A percentile compares a stretch with the other conserved stretches of the same genome.
Conservation (phyloP, 2,888 invertebrate species). For the Melipona bicolor region DNA sequence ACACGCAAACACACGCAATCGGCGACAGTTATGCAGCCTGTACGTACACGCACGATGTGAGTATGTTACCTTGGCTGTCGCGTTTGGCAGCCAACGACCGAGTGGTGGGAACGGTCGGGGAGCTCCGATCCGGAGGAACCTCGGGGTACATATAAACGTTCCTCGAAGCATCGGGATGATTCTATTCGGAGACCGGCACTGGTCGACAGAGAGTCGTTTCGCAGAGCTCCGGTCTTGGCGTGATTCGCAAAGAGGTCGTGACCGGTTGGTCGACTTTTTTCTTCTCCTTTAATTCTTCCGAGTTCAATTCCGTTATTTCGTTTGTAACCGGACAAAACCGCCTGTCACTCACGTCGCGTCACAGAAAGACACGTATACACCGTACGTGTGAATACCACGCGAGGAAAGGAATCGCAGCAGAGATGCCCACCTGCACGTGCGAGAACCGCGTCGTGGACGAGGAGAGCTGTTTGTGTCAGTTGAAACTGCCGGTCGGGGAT, state of each 20-base stretch:
- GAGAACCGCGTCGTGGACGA: conserved; percentile 57
- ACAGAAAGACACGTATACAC: too few species aligned
- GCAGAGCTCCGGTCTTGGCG: not conserved
- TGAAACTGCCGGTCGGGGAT: conserved; percentile 59
- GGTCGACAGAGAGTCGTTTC: not conserved
- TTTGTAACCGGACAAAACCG: not conserved
- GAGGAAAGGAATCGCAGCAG: not conserved
- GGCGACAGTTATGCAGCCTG: not conserved
- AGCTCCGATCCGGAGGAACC: not conserved
- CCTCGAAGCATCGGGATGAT: conserved; percentile 28
- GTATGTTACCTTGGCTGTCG: not conserved
- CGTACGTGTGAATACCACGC: too few species aligned
- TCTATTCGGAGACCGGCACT: conserved; percentile 38
- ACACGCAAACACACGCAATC: not conserved
- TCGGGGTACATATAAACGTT: conserved; percentile 38
- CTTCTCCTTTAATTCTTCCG: too few species aligned
- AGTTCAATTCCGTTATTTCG: not conserved
- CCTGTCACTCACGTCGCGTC: too few species aligned
- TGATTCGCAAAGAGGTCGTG: not conserved
- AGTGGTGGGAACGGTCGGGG: conserved; percentile 27
- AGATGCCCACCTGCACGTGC: conserved; percentile 79
- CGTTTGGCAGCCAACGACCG: conserved; percentile 28
- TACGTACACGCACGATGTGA: not conserved
- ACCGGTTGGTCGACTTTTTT: not conserved
- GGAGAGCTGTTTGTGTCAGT: conserved; percentile 69